These are phyloP conservation scores for Gephyroberyx darwinii DNA, from an alignment of 2,797 vertebrate genomes.

Conservation along the genomic window DNA sequence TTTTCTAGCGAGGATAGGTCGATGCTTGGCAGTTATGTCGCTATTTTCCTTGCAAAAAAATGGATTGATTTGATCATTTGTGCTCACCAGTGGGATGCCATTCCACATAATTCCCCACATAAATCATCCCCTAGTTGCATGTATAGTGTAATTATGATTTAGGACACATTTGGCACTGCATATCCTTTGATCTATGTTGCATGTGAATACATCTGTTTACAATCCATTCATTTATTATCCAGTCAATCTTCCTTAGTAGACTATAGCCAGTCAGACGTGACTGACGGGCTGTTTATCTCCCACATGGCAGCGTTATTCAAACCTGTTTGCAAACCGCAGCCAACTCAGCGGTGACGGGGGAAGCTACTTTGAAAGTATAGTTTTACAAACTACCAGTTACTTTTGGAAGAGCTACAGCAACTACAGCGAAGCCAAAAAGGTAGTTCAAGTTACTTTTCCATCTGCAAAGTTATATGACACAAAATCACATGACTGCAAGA, in stretches of 20 bases:
- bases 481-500: too few relatives aligned
- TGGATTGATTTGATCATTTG: constrained; percentile 39
- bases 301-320: constrained; percentile 3
- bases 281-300: constrained; percentile 9
- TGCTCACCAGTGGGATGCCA: constrained; percentile 31
- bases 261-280: not conserved
- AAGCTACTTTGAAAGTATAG: too few relatives aligned
- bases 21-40: constrained; percentile 9
- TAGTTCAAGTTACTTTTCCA: too few relatives aligned
- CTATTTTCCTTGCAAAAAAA: constrained; percentile 21
- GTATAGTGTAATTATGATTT: constrained; percentile 32
- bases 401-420: too few relatives aligned
- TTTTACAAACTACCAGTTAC: too few relatives aligned
- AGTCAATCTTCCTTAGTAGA: constrained; percentile 35
- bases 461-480: too few relatives aligned
- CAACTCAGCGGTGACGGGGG: too few relatives aligned
- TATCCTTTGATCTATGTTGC: constrained; percentile 41
- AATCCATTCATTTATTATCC: constrained; percentile 35
- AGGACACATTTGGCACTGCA: constrained; percentile 46
- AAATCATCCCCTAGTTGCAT: constrained; percentile 44
- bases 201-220: constrained; percentile 48
- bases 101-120: constrained; percentile 43
- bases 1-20: constrained; percentile 20
- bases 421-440: too few relatives aligned
- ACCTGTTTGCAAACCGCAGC: not conserved